phyloP scores from a whole-genome alignment of 2,113 vertebrate species.

The Donacobius atricapilla region DNA sequence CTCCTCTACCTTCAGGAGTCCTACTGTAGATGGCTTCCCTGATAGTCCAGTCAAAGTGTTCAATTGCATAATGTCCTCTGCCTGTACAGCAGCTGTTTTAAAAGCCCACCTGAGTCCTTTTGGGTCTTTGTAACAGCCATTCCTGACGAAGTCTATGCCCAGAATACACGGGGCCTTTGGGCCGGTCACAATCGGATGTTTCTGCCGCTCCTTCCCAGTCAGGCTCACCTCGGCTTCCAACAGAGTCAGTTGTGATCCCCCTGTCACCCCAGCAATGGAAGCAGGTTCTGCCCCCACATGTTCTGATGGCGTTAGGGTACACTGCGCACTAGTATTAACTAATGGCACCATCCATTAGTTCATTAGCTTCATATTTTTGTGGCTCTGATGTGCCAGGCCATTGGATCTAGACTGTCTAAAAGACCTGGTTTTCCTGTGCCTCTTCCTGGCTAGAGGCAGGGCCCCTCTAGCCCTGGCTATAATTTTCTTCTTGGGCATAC shows the following conservation, averaged over 20 bases:
- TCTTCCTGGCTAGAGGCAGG: neutral
- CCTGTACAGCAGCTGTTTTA: neutral
- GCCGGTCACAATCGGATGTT: neutral
- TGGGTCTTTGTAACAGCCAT: no score
- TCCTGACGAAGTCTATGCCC: neutral
- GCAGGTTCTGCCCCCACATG: no score
- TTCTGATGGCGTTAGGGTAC: no score
- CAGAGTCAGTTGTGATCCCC: neutral
- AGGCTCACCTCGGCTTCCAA: neutral
- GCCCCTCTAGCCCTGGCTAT: neutral
- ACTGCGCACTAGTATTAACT: no score
- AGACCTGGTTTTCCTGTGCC: fast-evolving
- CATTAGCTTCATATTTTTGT: no score
- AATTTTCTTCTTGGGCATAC: neutral
- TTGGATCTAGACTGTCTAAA: neutral
- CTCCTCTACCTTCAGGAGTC: neutral
- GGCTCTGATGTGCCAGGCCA: neutral
- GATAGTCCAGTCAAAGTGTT: neutral
- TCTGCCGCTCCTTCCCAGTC: neutral
- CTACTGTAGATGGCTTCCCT: neutral
- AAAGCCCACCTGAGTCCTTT: neutral
- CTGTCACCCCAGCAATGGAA: neutral
- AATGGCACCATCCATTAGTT: no score
- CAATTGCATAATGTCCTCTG: neutral
- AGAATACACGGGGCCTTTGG: neutral